These are phyloP conservation scores for Catharus fuscescens DNA, from an alignment of 2,113 vertebrate genomes.

Conservation along the genomic window DNA sequence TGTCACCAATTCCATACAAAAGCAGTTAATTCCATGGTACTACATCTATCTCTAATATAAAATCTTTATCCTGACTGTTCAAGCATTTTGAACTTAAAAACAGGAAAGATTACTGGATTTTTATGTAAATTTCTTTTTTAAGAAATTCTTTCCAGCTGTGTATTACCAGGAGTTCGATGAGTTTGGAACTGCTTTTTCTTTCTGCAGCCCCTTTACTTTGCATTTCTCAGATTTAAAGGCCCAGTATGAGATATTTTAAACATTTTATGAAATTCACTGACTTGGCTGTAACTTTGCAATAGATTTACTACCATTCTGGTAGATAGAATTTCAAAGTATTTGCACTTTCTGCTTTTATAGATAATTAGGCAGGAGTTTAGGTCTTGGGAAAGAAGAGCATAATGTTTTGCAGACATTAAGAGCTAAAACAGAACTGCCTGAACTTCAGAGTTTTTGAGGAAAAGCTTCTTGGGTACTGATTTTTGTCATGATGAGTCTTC, in stretches of 20 bases:
- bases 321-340: background rate
- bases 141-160: background rate
- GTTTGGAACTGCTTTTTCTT: background rate
- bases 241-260: background rate
- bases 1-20: background rate
- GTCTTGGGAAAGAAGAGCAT: background rate
- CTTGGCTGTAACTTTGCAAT: background rate
- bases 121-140: background rate
- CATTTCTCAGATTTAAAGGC: background rate
- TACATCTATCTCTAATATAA: rapidly evolving
- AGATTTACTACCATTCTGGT: background rate
- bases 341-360: background rate
- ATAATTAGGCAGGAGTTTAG: background rate
- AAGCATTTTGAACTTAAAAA: background rate
- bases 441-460: background rate
- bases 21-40: background rate
- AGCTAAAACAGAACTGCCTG: background rate
- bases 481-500: background rate
- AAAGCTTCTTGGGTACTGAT: background rate
- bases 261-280: background rate
- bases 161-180: background rate
- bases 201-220: background rate
- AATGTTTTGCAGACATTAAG: background rate
- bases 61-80: background rate
- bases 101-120: background rate